Conservation (phyloP, 2,797 vertebrate genomes). For the Margarornis squamiger region DNA sequence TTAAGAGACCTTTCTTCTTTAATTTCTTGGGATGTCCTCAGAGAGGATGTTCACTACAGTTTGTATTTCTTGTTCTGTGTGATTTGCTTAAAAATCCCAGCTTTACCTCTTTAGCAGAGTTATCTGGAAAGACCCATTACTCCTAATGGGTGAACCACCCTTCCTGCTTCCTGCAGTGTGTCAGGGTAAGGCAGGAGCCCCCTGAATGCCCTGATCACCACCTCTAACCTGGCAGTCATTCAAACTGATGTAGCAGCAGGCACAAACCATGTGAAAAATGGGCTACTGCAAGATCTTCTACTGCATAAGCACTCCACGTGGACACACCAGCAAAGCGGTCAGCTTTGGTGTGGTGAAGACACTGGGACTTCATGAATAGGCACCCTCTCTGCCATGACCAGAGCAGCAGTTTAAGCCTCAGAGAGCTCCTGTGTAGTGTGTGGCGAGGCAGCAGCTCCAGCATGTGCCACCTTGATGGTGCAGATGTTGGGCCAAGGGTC, state of each 20-base stretch:
- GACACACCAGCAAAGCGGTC: accelerated
- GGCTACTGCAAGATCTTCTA: accelerated
- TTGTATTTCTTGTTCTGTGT: neutral
- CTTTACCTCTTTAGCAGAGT: neutral
- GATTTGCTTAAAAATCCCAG: neutral
- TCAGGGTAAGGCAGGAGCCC: neutral
- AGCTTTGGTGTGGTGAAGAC: accelerated
- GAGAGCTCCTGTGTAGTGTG: accelerated
- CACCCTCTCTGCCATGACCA: accelerated
- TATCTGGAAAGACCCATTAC: neutral
- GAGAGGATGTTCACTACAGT: neutral
- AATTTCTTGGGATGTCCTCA: neutral
- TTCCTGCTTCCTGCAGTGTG: neutral
- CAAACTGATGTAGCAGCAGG: neutral
- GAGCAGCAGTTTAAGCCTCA: accelerated
- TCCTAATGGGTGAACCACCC: accelerated
- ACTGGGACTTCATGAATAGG: neutral
- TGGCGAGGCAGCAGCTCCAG: accelerated
- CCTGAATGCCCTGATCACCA: neutral
- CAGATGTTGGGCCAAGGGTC: neutral
- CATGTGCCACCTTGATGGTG: accelerated
- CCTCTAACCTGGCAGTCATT: accelerated
- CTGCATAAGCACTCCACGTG: accelerated
- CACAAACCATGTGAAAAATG: accelerated
- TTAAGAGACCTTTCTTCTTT: neutral